phyloP scores from a whole-genome alignment of 2,797 vertebrate genomes.

The Sparus aurata region DNA sequence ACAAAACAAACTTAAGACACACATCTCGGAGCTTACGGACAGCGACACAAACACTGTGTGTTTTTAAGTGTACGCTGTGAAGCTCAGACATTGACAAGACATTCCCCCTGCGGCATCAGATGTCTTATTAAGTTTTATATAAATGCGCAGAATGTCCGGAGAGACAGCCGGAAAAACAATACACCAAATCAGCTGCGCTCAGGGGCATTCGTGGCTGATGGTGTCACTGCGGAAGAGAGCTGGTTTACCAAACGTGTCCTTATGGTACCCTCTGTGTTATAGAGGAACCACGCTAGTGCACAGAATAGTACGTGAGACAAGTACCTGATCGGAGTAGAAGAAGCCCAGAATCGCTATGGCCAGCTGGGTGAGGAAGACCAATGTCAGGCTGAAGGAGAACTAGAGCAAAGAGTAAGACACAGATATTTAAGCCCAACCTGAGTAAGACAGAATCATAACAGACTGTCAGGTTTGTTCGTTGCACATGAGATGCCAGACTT shows the following conservation, averaged over 20 bases:
- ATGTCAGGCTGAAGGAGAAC: conserved; percentile 86
- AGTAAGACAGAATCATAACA: background rate
- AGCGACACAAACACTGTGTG: background rate
- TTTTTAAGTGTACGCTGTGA: background rate
- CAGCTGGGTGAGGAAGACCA: conserved; percentile 87
- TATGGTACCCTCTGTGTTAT: background rate
- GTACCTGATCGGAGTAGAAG: conserved; percentile 87
- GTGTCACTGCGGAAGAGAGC: conserved; percentile 3
- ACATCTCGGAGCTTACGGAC: background rate
- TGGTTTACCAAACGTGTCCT: conserved; percentile 36
- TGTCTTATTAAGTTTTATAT: conserved; percentile 39
- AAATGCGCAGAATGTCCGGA: conserved; percentile 37
- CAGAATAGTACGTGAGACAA: conserved; percentile 1
- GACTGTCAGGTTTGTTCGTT: conserved; percentile 35
- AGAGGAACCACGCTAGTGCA: background rate
- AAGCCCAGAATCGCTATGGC: conserved; percentile 85
- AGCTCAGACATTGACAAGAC: conserved; percentile 24
- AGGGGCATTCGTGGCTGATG: conserved; percentile 10
- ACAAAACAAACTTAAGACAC: conserved; percentile 15
- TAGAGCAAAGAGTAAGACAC: conserved; percentile 42
- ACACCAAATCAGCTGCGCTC: conserved; percentile 34
- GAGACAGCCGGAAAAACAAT: conserved; percentile 18
- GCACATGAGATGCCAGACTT: conserved; percentile 14
- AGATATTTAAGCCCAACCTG: background rate
- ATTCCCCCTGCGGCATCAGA: conserved; percentile 31